phyloP scores from a whole-genome alignment of 2,888 invertebrate species.

The Euzophera pinguis region DNA sequence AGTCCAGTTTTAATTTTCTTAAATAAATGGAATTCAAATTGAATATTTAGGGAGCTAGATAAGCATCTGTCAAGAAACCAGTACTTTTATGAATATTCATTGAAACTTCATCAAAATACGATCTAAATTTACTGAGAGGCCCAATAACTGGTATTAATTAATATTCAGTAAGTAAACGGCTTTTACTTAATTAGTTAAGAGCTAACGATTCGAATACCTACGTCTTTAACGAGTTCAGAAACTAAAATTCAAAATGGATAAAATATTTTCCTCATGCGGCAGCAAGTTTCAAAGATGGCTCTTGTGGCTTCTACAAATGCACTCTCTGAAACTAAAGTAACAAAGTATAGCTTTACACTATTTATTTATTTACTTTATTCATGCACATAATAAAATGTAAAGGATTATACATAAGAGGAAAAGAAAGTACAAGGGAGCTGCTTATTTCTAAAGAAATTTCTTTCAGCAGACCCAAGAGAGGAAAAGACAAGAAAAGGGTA shows the following conservation, averaged over 20 bases:
- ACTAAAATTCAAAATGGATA: slow-evolving; percentile 18
- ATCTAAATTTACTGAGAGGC: slow-evolving; percentile 12
- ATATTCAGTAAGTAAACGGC: slow-evolving; percentile 19
- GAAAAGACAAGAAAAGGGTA: too few relatives aligned
- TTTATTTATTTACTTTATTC: too few relatives aligned
- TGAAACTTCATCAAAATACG: slow-evolving; percentile 1
- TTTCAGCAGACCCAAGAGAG: too few relatives aligned
- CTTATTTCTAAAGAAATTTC: too few relatives aligned
- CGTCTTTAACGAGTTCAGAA: slow-evolving; percentile 20
- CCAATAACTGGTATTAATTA: slow-evolving; percentile 17
- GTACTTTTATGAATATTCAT: slow-evolving; percentile 2
- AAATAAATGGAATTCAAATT: not conserved
- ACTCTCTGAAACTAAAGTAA: too few relatives aligned
- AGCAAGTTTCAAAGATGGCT: not conserved
- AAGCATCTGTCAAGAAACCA: not conserved
- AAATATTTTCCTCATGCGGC: slow-evolving; percentile 23
- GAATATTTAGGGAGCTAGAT: not conserved
- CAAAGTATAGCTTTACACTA: too few relatives aligned
- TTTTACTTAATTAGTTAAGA: slow-evolving; percentile 17
- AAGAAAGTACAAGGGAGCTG: too few relatives aligned
- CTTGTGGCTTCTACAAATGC: too few relatives aligned
- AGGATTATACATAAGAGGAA: too few relatives aligned
- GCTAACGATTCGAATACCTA: slow-evolving; percentile 28
- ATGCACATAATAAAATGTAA: too few relatives aligned
- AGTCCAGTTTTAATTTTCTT: too few relatives aligned